These are phyloP conservation scores for Hippopotamyrus pictus DNA, from an alignment of 2,797 vertebrate species.

Conservation along the genomic window DNA sequence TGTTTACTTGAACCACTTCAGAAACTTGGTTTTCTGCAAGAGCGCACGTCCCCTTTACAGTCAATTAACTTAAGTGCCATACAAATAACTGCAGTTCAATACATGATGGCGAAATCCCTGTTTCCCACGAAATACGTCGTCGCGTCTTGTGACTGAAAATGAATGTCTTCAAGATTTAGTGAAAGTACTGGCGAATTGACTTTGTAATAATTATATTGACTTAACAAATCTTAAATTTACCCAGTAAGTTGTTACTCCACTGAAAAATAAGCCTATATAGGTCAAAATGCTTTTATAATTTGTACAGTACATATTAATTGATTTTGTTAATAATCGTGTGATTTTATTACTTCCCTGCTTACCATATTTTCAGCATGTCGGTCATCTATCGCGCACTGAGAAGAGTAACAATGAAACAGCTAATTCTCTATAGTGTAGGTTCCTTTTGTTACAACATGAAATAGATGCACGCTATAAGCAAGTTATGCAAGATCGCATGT, in stretches of 20 bases:
- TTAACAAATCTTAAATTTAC: background rate
- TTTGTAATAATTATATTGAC: background rate
- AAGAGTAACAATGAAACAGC: background rate
- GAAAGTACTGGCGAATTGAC: background rate
- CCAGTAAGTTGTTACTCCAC: background rate
- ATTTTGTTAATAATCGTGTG: background rate
- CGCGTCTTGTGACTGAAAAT: background rate
- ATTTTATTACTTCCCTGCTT: background rate
- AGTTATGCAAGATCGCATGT: background rate
- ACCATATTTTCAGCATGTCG: background rate
- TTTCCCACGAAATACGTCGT: background rate
- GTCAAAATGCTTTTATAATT: background rate
- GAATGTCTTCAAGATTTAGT: background rate
- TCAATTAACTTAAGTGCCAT: background rate
- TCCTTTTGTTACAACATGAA: background rate
- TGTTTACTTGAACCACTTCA: background rate
- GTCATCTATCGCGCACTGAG: background rate
- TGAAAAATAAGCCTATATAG: background rate
- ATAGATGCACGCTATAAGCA: background rate
- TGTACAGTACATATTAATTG: background rate
- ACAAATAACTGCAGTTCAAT: background rate
- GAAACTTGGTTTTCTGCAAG: background rate
- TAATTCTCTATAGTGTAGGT: background rate
- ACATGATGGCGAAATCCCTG: background rate
- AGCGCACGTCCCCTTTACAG: background rate